A percentile compares a stretch with the other conserved stretches of the same genome.
Conservation (phyloP, 1,140 invertebrate genomes). For the Heliconius himera region DNA sequence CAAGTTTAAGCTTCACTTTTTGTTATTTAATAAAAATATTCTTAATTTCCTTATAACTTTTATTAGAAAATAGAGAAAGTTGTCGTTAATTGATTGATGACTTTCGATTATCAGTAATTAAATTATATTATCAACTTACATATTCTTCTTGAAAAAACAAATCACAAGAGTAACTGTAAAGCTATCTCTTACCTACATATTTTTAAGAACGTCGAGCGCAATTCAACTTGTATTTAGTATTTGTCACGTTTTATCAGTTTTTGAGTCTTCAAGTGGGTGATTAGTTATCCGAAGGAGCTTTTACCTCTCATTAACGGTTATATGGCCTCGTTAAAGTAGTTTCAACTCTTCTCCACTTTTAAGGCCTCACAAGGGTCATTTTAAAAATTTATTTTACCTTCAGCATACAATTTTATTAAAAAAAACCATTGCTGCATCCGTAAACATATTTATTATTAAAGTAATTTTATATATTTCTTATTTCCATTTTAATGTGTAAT, state of each 20-base stretch:
- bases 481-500: background rate
- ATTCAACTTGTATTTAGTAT: constrained; percentile 44
- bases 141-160: constrained; percentile 15
- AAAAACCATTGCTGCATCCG: background rate
- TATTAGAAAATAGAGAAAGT: background rate
- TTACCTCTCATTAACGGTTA: constrained; percentile 77
- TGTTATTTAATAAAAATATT: background rate
- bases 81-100: background rate
- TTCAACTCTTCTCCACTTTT: constrained; percentile 56
- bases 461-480: background rate
- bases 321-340: constrained; percentile 64
- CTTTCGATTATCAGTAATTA: background rate
- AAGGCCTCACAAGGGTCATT: constrained; percentile 35
- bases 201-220: constrained; percentile 37
- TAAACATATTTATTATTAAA: background rate
- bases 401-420: background rate
- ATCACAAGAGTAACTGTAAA: constrained; percentile 30
- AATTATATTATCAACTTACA: constrained; percentile 6
- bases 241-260: constrained; percentile 59
- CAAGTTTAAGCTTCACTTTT: constrained; percentile 20
- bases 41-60: background rate
- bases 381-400: background rate
- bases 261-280: constrained; percentile 55
- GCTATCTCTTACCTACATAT: constrained; percentile 37
- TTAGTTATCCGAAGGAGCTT: constrained; percentile 71